Conservation (phyloP, 2,797 vertebrate genomes). For the Hippopotamyrus pictus region DNA sequence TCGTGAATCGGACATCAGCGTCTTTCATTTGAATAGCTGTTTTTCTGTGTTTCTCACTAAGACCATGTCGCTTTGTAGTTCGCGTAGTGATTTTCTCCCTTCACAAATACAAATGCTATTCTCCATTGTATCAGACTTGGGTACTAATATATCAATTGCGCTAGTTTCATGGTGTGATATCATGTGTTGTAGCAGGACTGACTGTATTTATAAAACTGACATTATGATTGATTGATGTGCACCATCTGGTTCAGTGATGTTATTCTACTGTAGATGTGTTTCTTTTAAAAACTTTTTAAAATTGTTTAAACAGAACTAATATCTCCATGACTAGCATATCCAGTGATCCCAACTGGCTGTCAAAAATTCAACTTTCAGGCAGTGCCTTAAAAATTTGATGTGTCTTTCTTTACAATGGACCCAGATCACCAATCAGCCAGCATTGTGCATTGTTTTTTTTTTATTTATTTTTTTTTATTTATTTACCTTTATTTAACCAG, state of each 20-base stretch:
- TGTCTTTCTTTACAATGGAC: neutral
- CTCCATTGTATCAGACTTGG: neutral
- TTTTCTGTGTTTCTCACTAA: neutral
- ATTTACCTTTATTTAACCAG: no score
- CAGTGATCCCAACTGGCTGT: neutral
- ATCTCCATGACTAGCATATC: neutral
- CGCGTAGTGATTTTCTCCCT: neutral
- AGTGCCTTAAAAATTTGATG: neutral
- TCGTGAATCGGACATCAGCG: neutral
- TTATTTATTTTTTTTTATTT: no score
- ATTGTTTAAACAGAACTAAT: neutral
- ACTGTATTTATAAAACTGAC: neutral
- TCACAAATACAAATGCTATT: neutral
- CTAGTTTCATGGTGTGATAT: neutral
- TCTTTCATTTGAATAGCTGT: neutral
- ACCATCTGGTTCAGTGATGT: neutral
- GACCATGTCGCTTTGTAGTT: neutral
- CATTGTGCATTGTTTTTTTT: neutral
- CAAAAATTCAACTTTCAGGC: neutral
- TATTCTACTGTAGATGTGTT: neutral
- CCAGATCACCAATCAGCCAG: neutral
- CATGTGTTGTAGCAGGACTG: neutral
- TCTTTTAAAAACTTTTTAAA: neutral
- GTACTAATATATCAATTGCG: neutral
- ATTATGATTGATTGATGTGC: neutral